Conservation (phyloP, 2,888 invertebrate species). For the Plemyria rubiginata region DNA sequence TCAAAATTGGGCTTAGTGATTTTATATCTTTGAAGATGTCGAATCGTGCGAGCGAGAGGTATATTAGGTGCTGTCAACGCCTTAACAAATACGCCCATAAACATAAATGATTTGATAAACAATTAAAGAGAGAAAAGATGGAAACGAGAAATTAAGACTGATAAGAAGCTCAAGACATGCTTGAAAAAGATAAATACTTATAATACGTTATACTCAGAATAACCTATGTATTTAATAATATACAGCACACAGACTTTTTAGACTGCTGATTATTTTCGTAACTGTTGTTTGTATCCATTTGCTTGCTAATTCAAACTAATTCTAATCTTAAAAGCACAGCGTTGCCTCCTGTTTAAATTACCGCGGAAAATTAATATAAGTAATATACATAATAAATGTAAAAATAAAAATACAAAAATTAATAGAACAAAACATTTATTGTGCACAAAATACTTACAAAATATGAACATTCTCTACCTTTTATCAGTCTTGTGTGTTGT, state of each 20-base stretch:
- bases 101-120: slow-evolving; percentile 2
- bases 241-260: slow-evolving; percentile 77
- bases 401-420: slow-evolving; percentile 73
- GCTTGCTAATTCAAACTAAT: slow-evolving; percentile 60
- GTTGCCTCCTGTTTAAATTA: slow-evolving; percentile 11
- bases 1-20: neutral
- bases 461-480: slow-evolving; percentile 71
- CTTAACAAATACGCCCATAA: too few species aligned
- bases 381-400: neutral
- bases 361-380: neutral
- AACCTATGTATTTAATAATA: slow-evolving; percentile 47
- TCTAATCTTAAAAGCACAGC: slow-evolving; percentile 36
- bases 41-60: too few species aligned
- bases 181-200: slow-evolving; percentile 60
- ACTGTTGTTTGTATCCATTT: slow-evolving; percentile 59
- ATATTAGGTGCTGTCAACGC: too few species aligned
- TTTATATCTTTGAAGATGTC: neutral
- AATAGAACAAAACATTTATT: slow-evolving; percentile 78
- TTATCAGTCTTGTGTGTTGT: slow-evolving; percentile 84
- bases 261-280: slow-evolving; percentile 23
- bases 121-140: slow-evolving; percentile 4
- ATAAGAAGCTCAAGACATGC: slow-evolving; percentile 56
- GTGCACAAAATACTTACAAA: slow-evolving; percentile 82
- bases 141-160: slow-evolving; percentile 12
- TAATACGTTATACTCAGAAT: slow-evolving; percentile 32